Evolutionary conservation across 2,113 vertebrate species (phyloP), one percentile per base, ranked within the genome.

Genomic region (Sturnus vulgaris): DNA sequence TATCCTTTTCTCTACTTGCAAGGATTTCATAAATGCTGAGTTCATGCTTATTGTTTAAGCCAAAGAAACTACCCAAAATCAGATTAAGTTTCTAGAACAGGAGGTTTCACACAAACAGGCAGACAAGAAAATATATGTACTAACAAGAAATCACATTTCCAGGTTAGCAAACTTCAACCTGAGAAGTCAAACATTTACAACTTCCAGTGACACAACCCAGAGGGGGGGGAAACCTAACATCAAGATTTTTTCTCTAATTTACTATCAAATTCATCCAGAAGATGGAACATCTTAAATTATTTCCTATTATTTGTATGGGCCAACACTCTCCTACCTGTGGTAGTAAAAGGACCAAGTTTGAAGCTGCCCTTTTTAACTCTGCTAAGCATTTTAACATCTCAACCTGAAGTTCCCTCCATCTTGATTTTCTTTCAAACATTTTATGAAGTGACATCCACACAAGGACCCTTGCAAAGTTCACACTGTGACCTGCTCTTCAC

Each of bases 201-300:
- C 7, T 49, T 49, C 4, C 10, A 76, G 12, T 17, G 16, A 47
- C 12, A 60, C 4, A 63, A 31, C 10, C 27, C 11, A 35, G 9
- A n/a, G 4, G 5, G 2, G 31, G 9, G 0, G 3, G 22, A 65
- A 72, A 63, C 17, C 1, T 57, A 46, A 25, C 2, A 47, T 5
- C 0, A 10, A 69, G 24, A 8, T 7, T 3, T 63, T 31, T 35
- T 21, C 22, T 11, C 13, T 33, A 27, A 12, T 10, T 56, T n/a
- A 44, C 46, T 59, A 31, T 8, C 17, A 66, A 75, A 60, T 49
- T 27, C 60, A 56, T 39, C 5, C 44, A 73, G 18, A 68, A 66
- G 13, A 46, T 6, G 19, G 35, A 68, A 37, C 17, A 50, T 2
- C 3, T 65, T 27, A 17, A 56, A 14, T 14, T 7, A 19, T 47